Evolutionary conservation across 2,888 invertebrate species (phyloP), one percentile per base, ranked within the genome.

Genomic region (Agriotes lineatus): DNA sequence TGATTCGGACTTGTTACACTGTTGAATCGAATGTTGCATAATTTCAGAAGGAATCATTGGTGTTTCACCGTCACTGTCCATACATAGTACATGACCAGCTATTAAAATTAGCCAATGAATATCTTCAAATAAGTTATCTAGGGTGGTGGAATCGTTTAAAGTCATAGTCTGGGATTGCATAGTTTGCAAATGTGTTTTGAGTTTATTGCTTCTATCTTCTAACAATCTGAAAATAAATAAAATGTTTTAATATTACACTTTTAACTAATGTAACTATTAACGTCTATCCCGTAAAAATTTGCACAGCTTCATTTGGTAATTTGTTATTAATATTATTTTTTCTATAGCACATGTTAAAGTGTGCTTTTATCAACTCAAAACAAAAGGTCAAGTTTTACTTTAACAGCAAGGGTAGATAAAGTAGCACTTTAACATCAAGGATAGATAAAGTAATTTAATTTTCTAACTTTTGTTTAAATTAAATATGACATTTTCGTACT

Each of bases 21-120:
- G 88, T 59, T 85, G 81, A 56, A 88, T 85, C 60, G 90, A 89
- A 80, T 88, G 88, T 35, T 85, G 82, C 85, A 90, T 90, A 42
- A 93, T 86, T 80, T 90, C 88, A 0, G 86, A 80, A 0, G 92
- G 92, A 72, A 93, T 90, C 75, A 90, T 83, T 1, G 90, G 87
- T 0, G 87, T 87, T 81, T 92, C 92, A 0, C 91, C 91, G 42
- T 89, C 89, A 62, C 88, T 87, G 69, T 91, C 90, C 85, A 90
- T 89, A 57, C 90, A 89, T 50, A 92, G 81, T 1, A 90, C 86
- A 79, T 90, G 89, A 75, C 93, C 94, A 48, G 88, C 85, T 59
- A 96, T 90, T 78, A 97, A 88, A 20, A 96, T 84, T 22, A 94
- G 88, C 97, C 96, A 97, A 82, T 96, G 96, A 18, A 96, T 84